Evolutionary conservation across 2,888 invertebrate genomes (phyloP), one percentile per base, ranked within the genome.

Genomic region (Aquatica leii): DNA sequence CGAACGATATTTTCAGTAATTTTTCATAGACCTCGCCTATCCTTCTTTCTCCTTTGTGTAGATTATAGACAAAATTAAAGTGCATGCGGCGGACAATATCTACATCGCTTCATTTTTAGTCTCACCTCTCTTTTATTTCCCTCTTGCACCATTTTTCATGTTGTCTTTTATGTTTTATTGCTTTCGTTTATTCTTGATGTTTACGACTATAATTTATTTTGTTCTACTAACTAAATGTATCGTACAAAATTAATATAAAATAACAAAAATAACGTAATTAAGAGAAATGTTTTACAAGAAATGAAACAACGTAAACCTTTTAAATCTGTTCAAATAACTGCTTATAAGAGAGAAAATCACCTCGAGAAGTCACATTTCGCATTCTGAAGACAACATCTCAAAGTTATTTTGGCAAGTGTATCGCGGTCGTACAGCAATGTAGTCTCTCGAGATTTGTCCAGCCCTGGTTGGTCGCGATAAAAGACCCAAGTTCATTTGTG

Each of bases 401-500:
- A 61, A 59, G 64, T 64, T 59, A 64, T 64, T 64, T 64, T 52
- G 59, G 54, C 57, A 64, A 62, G 59, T 64, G 64, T 64, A 60
- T 60, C 63, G 69, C 56, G 63, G 65, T 54, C 57, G 49, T 61
- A 50, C 65, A 54, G 63, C 66, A 64, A 65, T 65, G 69, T 65
- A 61, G 53, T 43, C 65, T 60, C 65, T 48, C 34, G 69, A 69
- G 69, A 65, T 69, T 69, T 65, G 67, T 65, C 62, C 69, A 59
- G 34, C 62, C 24, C 65, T 66, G 66, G 59, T 64, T 62, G 52
- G 56, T 49, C 37, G 62, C 66, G 69, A 69, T 69, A 69, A 69
- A 68, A 68, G 66, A 51, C 62, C 64, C 64, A 59, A 63, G 64
- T 64, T 66, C 60, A 65, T 67, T 68, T 67, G 61, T 57, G 66